Evolutionary conservation across 1,140 invertebrate genomes (phyloP).

Genomic region (Ruditapes philippinarum): DNA sequence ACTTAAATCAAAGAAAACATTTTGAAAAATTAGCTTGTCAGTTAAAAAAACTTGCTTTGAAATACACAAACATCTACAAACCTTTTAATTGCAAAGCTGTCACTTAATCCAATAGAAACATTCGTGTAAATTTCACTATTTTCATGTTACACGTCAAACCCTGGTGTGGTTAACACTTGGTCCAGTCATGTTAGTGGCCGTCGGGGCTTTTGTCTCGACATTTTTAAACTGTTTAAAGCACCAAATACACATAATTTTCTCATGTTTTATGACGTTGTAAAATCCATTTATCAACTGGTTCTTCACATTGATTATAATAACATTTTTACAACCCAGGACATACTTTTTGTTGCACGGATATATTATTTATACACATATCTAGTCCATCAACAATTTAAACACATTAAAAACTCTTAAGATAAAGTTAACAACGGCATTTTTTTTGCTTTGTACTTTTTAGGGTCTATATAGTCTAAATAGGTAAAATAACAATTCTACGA

Average conservation of each 20-base stretch:
- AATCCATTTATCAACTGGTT: neutral
- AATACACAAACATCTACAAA: too few relatives aligned
- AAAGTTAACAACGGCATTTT: neutral
- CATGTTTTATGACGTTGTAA: conserved; percentile 1
- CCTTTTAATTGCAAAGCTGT: neutral
- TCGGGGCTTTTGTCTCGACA: neutral
- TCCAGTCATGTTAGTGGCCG: neutral
- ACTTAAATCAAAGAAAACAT: too few relatives aligned
- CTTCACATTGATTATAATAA: neutral
- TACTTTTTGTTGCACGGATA: neutral
- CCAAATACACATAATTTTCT: neutral
- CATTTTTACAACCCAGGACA: neutral
- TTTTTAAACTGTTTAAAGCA: neutral
- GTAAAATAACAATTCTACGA: conserved; percentile 17
- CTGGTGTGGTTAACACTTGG: neutral
- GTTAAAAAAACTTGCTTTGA: too few relatives aligned
- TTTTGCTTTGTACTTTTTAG: neutral
- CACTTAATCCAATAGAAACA: neutral
- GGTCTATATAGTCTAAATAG: neutral
- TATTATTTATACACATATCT: neutral
- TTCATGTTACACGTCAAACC: neutral
- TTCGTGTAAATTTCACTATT: conserved; percentile 10
- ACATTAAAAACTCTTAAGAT: neutral
- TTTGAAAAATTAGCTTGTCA: too few relatives aligned
- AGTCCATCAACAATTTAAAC: neutral